phyloP scores from a whole-genome alignment of 2,113 vertebrate species.

The Coryphaenoides rupestris region DNA sequence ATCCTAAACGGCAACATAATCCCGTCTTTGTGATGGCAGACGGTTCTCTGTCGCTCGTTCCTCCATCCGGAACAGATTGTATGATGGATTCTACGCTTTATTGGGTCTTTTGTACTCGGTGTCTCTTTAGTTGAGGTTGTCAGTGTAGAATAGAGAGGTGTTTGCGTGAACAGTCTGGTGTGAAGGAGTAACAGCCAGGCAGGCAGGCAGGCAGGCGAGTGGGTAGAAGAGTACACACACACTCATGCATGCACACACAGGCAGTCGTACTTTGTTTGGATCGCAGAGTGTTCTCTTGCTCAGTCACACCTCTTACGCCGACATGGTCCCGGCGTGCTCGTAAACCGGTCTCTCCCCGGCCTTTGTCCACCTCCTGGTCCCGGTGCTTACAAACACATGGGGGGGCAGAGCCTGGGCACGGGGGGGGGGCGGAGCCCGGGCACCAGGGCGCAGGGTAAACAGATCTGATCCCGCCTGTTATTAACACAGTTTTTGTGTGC shows the following conservation, averaged over 20 bases:
- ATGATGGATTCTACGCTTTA: background rate
- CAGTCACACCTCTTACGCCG: constrained; percentile 22
- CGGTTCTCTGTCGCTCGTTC: background rate
- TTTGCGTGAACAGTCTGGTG: too few species aligned
- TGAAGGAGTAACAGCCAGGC: too few species aligned
- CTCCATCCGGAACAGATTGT: background rate
- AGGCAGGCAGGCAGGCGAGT: constrained; percentile 7
- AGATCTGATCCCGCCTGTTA: constrained; percentile 15
- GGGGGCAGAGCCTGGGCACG: constrained; percentile 37
- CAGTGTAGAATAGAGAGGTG: too few species aligned
- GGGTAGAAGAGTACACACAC: too few species aligned
- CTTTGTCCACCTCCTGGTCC: constrained; percentile 36
- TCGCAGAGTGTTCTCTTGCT: constrained; percentile 21
- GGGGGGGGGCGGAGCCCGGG: constrained; percentile 32
- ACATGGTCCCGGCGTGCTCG: constrained; percentile 22
- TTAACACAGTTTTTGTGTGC: background rate
- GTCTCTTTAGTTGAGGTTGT: too few species aligned
- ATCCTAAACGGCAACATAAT: background rate
- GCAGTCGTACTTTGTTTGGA: constrained; percentile 38
- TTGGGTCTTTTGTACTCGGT: background rate
- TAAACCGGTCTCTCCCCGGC: constrained; percentile 27
- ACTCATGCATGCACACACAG: constrained; percentile 23
- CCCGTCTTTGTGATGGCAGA: background rate
- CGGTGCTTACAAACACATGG: constrained; percentile 31
- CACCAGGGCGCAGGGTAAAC: constrained; percentile 24